Evolutionary conservation across 1,140 invertebrate genomes (phyloP).

Genomic region (Triops cancriformis): DNA sequence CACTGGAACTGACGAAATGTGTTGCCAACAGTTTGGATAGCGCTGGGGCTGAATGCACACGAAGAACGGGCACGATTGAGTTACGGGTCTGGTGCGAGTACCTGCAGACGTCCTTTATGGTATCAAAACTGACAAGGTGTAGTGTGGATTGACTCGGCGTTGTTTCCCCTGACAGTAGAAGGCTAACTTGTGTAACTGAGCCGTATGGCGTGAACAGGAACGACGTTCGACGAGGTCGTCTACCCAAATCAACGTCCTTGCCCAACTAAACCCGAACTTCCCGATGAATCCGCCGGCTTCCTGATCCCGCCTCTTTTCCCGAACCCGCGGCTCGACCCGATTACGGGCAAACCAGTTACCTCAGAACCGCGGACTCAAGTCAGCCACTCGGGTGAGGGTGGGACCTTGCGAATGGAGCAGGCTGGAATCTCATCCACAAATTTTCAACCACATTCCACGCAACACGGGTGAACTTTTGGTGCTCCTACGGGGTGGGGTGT

Average conservation of each 20-base stretch:
- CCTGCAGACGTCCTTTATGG: neutral
- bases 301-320: neutral
- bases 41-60: too few species aligned
- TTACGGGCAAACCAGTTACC: neutral
- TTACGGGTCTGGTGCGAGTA: neutral
- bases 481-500: neutral
- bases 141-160: neutral
- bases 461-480: neutral
- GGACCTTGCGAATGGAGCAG: neutral
- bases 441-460: constrained; percentile 2
- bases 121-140: constrained; percentile 5
- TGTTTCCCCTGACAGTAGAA: neutral
- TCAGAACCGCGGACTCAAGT: neutral
- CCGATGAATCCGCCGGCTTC: neutral
- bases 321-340: neutral
- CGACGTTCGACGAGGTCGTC: constrained; percentile 11
- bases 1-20: too few species aligned
- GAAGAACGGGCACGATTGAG: too few species aligned
- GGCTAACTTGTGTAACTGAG: constrained; percentile 8
- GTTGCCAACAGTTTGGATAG: too few species aligned
- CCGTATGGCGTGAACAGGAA: neutral
- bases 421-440: neutral
- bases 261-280: neutral
- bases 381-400: neutral
- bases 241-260: neutral